A percentile compares a stretch with the other conserved stretches of the same genome.
phyloP scores from a whole-genome alignment of 1,140 invertebrate genomes.

The Myzus persicae region DNA sequence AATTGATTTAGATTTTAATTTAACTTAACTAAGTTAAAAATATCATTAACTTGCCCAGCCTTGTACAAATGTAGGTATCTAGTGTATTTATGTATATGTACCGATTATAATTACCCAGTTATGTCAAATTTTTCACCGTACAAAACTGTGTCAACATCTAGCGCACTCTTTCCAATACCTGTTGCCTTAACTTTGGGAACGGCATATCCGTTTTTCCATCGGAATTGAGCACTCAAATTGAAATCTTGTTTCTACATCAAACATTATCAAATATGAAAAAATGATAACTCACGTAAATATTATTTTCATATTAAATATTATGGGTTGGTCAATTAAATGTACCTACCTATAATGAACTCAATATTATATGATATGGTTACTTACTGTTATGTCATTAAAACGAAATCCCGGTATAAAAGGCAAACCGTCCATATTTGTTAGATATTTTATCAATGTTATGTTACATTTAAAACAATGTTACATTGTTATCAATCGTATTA shows the following conservation, averaged over 20 bases:
- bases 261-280: neutral
- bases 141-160: constrained; percentile 14
- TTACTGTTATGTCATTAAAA: constrained; percentile 54
- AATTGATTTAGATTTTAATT: too few species aligned
- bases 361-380: neutral
- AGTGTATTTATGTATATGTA: too few species aligned
- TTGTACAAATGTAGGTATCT: too few species aligned
- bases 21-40: too few species aligned
- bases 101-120: neutral
- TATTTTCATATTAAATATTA: neutral
- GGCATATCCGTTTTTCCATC: constrained; percentile 54
- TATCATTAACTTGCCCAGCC: too few species aligned
- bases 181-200: constrained; percentile 39
- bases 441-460: neutral
- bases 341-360: neutral
- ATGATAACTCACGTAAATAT: neutral
- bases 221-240: constrained; percentile 49
- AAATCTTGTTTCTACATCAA: constrained; percentile 23
- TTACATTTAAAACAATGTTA: neutral
- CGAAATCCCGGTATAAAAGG: constrained; percentile 54
- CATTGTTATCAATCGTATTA: neutral
- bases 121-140: neutral
- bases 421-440: constrained; percentile 42
- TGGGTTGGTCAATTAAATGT: neutral
- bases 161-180: neutral